phyloP scores from a whole-genome alignment of 53 echinoderm and acorn worm genomes.

The Luidia sarsii region DNA sequence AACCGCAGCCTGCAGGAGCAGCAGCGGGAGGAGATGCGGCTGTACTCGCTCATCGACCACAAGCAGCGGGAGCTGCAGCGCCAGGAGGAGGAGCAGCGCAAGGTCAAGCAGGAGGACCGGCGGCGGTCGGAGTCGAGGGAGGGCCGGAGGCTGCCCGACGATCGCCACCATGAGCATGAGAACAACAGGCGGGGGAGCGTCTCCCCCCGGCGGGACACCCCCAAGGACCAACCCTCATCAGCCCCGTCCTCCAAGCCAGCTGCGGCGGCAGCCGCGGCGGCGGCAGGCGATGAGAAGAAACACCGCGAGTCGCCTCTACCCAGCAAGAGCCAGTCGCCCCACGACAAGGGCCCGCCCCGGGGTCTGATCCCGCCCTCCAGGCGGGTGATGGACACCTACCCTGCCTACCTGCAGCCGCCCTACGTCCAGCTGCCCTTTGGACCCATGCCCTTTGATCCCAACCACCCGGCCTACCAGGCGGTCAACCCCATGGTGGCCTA shows the following conservation, averaged over 20 bases:
- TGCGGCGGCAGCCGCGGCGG: no score
- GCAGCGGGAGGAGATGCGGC: constrained; percentile 78
- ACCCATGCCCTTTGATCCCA: constrained; percentile 78
- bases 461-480: constrained; percentile 83
- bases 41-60: constrained; percentile 72
- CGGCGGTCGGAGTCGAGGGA: constrained; percentile 51
- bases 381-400: constrained; percentile 63
- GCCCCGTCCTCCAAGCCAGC: constrained; percentile 22
- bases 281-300: constrained; percentile 53
- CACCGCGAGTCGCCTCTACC: constrained; percentile 46
- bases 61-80: constrained; percentile 76
- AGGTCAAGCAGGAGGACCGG: constrained; percentile 54
- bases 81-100: constrained; percentile 65
- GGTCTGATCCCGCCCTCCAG: constrained; percentile 48
- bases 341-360: constrained; percentile 28
- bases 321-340: constrained; percentile 37
- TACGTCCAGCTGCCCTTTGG: constrained; percentile 75
- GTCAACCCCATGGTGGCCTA: constrained; percentile 74
- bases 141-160: constrained; percentile 28
- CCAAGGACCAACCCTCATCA: constrained; percentile 24
- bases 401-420: constrained; percentile 70
- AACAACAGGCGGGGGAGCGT: constrained; percentile 42
- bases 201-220: constrained; percentile 35
- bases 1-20: constrained; percentile 40
- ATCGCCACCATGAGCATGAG: constrained; percentile 30